These are phyloP conservation scores for Gobius niger DNA, from an alignment of 2,113 vertebrate species.

Conservation along the genomic window DNA sequence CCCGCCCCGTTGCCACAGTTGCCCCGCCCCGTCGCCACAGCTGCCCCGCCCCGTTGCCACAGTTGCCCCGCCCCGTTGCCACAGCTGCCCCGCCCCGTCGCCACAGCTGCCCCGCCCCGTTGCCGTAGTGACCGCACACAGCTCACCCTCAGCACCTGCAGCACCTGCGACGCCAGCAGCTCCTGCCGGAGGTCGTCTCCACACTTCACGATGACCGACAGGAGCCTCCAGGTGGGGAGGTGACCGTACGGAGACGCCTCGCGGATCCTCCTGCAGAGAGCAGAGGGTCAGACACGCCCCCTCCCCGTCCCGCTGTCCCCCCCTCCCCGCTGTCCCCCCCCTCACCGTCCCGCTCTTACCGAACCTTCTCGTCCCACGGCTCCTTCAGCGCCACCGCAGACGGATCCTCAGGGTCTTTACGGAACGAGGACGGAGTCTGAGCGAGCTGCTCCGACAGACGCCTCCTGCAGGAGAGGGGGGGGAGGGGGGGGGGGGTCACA, in stretches of 20 bases:
- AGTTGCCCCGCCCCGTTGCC: too few species aligned
- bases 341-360: constrained; percentile 60
- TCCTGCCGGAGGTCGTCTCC: constrained; percentile 95
- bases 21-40: too few species aligned
- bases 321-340: too few species aligned
- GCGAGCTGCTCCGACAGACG: constrained; percentile 93
- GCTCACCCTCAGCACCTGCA: constrained; percentile 90
- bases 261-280: constrained; percentile 90
- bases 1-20: too few species aligned
- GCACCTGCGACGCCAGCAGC: constrained; percentile 91
- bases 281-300: too few species aligned
- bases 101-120: too few species aligned
- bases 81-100: too few species aligned
- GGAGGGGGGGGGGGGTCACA: too few species aligned
- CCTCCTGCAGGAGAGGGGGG: constrained; percentile 58
- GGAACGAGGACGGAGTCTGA: constrained; percentile 89
- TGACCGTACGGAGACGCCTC: constrained; percentile 93
- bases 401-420: constrained; percentile 89
- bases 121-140: too few species aligned
- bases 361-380: constrained; percentile 96
- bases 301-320: too few species aligned
- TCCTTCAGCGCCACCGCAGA: constrained; percentile 95
- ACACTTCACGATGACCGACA: constrained; percentile 95
- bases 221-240: constrained; percentile 88
- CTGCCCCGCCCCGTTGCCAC: too few species aligned